Evolutionary conservation across 2,797 vertebrate species (phyloP), one percentile per base, ranked within the genome.

Genomic region (Merluccius polli): DNA sequence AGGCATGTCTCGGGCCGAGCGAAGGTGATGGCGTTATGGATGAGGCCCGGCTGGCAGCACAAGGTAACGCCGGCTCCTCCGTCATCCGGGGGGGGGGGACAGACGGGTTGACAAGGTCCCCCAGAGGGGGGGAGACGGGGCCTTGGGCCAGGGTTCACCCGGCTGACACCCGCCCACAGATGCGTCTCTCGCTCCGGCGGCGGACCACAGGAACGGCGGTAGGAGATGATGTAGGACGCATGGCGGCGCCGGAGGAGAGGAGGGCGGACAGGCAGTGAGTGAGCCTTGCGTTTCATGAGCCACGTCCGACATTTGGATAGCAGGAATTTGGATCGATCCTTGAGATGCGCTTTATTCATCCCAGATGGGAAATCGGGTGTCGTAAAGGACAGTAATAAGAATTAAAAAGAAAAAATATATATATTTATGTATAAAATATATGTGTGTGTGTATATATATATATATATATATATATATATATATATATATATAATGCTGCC

Each of bases 21-120:
- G 88, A 92, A 92, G 90, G 93, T 91, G 92, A 92, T 88, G 86
- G 84, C 85, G 87, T 91, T 89, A 92, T 91, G 88, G 86, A 93
- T 93, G 91, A 88, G 88, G 82, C 77, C 73, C 81, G 80, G 52
- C 73, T 86, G 87, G 83, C 85, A 84, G 87, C 85, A 87, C 92
- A 92, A 93, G 93, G 92, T 89, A 85, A 92, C 59, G 75, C 81
- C 73, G 84, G 82, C 81, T 79, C 80, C 88, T 91, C 86, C 24
- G 84, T 93, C 90, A 91, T 81, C 84, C 76, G 13, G 77, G 74
- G 73, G 78, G 73, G 70, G 73, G 41, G 13, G 52, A 59, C 52
- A 35, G 33, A 35, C 33, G 3, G 76, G 77, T 71, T 87, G 86
- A 90, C 83, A 79, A 83, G 84, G 79, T 85, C 83, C 83, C 73